Evolutionary conservation across 2,797 vertebrate species (phyloP), one percentile per base, ranked within the genome.

Genomic region (Tachyglossus aculeatus): DNA sequence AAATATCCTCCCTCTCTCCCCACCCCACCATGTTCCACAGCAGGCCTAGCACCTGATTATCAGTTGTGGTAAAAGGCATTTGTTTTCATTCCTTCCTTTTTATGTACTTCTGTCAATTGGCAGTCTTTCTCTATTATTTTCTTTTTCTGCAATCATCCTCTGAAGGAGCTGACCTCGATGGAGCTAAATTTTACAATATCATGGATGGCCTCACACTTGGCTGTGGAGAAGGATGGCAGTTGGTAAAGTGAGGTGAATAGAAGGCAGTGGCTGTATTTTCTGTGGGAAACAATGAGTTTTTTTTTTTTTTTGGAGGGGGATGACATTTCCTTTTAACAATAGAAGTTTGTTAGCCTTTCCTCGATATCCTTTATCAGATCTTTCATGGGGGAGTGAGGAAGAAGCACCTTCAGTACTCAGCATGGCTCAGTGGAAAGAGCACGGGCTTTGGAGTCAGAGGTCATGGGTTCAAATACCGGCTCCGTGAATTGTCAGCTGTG

Each of bases 221-320:
- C 27, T 76, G 63, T 65, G 59, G 47, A 82, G 55, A 71, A 68
- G n/a, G 82, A 69, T 66, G 52, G 56, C 38, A 52, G 21, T 31
- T 68, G 34, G 22, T 73, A 9, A 71, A 77, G 64, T 75, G 73
- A 83, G 54, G 73, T 80, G 34, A 86, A 53, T 65, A 74, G 66
- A 84, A 62, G 71, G 74, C 71, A 80, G 86, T 82, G 52, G 76
- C 18, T 66, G 27, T 68, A 37, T 84, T 82, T 86, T 86, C 59
- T 80, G 9, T 34, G 70, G 53, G 77, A 70, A 74, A 33, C 67
- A 25, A 76, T 68, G 56, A 80, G 55, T 75, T 65, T 38, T 69
- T 70, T 82, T 76, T 79, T 79, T 55, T n/a, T n/a, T n/a, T n/a
- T n/a, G n/a, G n/a, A n/a, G n/a, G 68, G 75, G 81, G 40, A 57